phyloP scores from a whole-genome alignment of 2,888 invertebrate genomes.

The Gerosis bhagava region DNA sequence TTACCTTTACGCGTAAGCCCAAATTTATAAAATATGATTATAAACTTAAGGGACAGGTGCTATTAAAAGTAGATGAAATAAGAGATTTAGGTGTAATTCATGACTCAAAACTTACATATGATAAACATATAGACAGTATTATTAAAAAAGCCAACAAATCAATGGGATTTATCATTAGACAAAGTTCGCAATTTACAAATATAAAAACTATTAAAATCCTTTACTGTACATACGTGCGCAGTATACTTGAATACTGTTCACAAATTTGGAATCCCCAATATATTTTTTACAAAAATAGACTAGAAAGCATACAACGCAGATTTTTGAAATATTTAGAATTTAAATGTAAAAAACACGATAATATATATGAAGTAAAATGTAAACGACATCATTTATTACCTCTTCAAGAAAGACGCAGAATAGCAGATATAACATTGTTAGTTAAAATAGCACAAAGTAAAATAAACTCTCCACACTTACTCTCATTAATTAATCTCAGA shows the following conservation, averaged over 20 bases:
- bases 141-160: not conserved
- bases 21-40: not conserved
- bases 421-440: not conserved
- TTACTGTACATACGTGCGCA: constrained; percentile 17
- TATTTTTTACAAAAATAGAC: constrained; percentile 1
- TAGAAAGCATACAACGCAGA: constrained; percentile 6
- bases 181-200: constrained; percentile 13
- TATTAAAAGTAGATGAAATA: not conserved
- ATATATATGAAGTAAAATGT: not conserved
- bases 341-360: not conserved
- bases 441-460: not conserved
- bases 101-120: not conserved
- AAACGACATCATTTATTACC: constrained; percentile 1
- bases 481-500: not conserved
- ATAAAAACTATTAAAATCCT: constrained; percentile 6
- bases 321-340: not conserved
- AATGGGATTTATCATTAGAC: constrained; percentile 13
- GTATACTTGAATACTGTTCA: constrained; percentile 15
- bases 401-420: not conserved
- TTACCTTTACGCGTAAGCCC: too few relatives aligned
- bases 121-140: constrained; percentile 18
- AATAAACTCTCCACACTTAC: not conserved
- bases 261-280: constrained; percentile 19
- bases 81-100: constrained; percentile 1
- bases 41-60: not conserved